A percentile compares a stretch with the other conserved stretches of the same genome.
phyloP scores from a whole-genome alignment of 2,797 vertebrate genomes.

The Erethizon dorsatum region DNA sequence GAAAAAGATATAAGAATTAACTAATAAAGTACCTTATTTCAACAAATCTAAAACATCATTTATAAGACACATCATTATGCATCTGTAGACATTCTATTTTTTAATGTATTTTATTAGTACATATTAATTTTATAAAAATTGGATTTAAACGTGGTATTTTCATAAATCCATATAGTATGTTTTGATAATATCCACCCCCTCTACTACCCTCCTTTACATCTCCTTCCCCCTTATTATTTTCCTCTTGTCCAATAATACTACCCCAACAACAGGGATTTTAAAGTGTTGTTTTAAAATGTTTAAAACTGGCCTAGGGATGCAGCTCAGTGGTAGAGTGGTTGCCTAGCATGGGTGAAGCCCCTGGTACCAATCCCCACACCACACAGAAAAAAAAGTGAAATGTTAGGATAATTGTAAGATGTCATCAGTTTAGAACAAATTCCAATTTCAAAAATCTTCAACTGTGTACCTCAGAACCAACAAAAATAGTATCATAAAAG shows the following conservation, averaged over 20 bases:
- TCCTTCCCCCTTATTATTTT: background rate
- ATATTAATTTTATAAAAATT: background rate
- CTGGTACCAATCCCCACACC: too few relatives aligned
- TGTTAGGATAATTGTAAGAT: background rate
- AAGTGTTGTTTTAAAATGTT: background rate
- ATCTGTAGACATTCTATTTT: background rate
- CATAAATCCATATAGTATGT: background rate
- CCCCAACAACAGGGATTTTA: background rate
- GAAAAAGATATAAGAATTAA: constrained; percentile 45
- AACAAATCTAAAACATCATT: constrained; percentile 43
- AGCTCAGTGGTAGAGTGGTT: background rate
- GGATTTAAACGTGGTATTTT: background rate
- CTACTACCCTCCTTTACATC: background rate
- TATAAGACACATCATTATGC: background rate
- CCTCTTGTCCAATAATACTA: background rate
- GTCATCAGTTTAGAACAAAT: background rate
- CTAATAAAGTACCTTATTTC: constrained; percentile 10
- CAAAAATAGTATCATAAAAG: background rate
- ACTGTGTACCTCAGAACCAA: background rate
- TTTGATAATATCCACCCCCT: background rate
- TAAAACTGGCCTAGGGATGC: background rate
- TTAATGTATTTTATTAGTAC: background rate
- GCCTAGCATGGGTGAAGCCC: background rate
- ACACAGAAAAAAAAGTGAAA: background rate
- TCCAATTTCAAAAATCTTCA: constrained; percentile 7